A percentile compares a stretch with the other conserved stretches of the same genome.
These are phyloP conservation scores for Sphenodon punctatus DNA, from an alignment of 2,797 vertebrate genomes.

Conservation along the genomic window DNA sequence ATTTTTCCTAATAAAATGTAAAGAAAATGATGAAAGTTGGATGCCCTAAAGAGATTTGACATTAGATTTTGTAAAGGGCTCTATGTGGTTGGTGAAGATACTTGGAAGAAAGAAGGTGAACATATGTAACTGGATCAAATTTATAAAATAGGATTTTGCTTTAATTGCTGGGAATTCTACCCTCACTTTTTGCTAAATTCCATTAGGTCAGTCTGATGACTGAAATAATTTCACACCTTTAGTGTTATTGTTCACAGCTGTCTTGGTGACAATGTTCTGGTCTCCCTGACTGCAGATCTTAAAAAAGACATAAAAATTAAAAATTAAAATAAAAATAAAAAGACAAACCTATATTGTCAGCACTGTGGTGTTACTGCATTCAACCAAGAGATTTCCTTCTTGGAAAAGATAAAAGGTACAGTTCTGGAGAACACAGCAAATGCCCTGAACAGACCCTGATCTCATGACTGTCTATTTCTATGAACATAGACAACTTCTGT, in stretches of 20 bases:
- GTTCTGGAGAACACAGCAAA: neutral
- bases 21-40: conserved; percentile 3
- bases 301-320: too few species aligned
- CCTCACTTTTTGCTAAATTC: neutral
- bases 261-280: neutral
- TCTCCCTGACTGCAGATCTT: neutral
- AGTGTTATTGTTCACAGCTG: neutral
- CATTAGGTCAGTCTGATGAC: neutral
- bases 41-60: neutral
- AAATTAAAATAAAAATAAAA: too few species aligned
- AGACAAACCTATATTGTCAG: neutral
- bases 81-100: neutral
- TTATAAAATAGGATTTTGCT: neutral
- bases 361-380: neutral
- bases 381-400: too few species aligned
- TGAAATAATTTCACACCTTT: neutral
- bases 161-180: neutral
- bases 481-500: neutral
- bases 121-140: neutral
- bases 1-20: neutral
- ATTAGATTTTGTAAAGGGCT: conserved; percentile 4
- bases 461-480: neutral
- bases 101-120: neutral
- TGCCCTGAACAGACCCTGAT: neutral
- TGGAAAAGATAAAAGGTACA: too few species aligned